Evolutionary conservation across 1,140 invertebrate species (phyloP).

Genomic region (Cepaea nemoralis): DNA sequence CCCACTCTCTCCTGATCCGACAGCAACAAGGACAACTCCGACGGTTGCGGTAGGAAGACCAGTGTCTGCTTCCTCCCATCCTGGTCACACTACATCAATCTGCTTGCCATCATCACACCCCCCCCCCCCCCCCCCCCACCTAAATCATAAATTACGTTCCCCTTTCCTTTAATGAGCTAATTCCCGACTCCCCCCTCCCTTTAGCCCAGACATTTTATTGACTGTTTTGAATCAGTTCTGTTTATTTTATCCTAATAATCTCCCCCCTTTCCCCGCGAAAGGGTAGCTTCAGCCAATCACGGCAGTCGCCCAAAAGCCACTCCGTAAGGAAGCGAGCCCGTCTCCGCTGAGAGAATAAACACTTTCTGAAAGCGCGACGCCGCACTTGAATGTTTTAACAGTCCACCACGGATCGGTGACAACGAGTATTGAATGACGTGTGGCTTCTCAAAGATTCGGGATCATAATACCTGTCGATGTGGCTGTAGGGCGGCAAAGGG

Average conservation of each 20-base stretch:
- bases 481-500: background rate
- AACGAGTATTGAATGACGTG: constrained; percentile 7
- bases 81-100: background rate
- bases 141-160: background rate
- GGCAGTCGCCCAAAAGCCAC: background rate
- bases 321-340: constrained; percentile 9
- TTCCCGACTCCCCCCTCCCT: background rate
- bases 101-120: background rate
- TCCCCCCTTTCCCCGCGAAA: background rate
- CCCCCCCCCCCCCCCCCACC: background rate
- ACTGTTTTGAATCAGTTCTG: background rate
- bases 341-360: constrained; percentile 8
- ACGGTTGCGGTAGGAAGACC: background rate
- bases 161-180: background rate
- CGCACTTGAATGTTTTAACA: constrained; percentile 9
- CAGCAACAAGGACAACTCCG: background rate
- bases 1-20: background rate
- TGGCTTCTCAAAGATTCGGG: background rate
- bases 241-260: background rate
- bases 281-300: background rate
- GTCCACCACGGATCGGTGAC: background rate
- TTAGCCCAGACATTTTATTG: background rate
- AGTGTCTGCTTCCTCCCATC: background rate
- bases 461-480: background rate
- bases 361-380: background rate